phyloP scores from a whole-genome alignment of 2,888 invertebrate species.

The Pseudanteris insignis region DNA sequence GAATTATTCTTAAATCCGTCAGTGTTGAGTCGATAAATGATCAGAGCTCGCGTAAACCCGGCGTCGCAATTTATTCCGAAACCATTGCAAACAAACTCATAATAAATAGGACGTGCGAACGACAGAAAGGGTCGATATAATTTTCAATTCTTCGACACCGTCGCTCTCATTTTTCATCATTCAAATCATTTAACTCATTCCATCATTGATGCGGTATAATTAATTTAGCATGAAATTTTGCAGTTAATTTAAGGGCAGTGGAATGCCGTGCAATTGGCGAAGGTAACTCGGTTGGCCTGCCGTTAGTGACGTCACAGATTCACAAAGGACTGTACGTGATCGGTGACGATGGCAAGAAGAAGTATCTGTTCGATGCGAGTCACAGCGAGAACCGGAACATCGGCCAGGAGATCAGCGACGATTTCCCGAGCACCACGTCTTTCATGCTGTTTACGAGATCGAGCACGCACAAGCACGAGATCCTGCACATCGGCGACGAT shows the following conservation, averaged over 20 bases:
- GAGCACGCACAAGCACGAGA: constrained; percentile 37
- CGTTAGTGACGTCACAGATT: constrained; percentile 22
- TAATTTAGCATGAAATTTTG: constrained; percentile 26
- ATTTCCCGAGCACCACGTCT: constrained; percentile 22
- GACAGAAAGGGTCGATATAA: too few relatives aligned
- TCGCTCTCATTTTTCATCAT: too few relatives aligned
- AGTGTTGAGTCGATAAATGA: too few relatives aligned
- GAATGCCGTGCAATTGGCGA: constrained; percentile 20
- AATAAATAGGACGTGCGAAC: too few relatives aligned
- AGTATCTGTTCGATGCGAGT: constrained; percentile 28
- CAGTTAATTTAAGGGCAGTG: constrained; percentile 23
- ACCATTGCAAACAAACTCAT: too few relatives aligned
- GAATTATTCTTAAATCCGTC: too few relatives aligned
- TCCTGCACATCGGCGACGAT: constrained; percentile 45
- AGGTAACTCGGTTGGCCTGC: too few relatives aligned
- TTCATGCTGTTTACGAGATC: constrained; percentile 52
- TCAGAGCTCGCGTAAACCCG: too few relatives aligned
- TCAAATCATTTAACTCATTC: too few relatives aligned
- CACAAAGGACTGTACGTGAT: constrained; percentile 32
- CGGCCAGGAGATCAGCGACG: constrained; percentile 10
- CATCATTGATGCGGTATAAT: too few relatives aligned
- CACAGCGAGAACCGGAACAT: constrained; percentile 15
- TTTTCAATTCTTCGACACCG: too few relatives aligned
- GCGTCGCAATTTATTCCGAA: too few relatives aligned
- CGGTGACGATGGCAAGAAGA: constrained; percentile 36